Conservation (phyloP, 2,888 invertebrate genomes). For the Leucoma salicis region DNA sequence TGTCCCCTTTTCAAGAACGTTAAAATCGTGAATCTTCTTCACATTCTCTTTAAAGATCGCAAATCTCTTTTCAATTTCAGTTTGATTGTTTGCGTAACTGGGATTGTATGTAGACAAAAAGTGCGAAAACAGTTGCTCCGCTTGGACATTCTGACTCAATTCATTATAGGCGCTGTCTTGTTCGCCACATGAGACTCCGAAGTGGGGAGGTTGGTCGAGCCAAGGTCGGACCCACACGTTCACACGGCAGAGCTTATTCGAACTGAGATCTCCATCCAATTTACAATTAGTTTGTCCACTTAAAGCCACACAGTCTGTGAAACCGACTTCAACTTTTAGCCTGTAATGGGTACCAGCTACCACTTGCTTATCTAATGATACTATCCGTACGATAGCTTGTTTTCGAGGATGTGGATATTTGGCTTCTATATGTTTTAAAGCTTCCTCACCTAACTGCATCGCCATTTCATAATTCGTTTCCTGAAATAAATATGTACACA, state of each 20-base stretch:
- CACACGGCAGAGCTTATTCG: slow-evolving; percentile 63
- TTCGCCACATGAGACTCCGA: slow-evolving; percentile 63
- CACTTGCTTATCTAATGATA: slow-evolving; percentile 65
- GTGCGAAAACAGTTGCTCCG: slow-evolving; percentile 74
- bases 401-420: slow-evolving; percentile 67
- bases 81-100: slow-evolving; percentile 75
- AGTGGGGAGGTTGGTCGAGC: slow-evolving; percentile 61
- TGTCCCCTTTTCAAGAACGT: slow-evolving; percentile 90
- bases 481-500: slow-evolving; percentile 2
- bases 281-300: slow-evolving; percentile 53
- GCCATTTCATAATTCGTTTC: slow-evolving; percentile 41
- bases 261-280: slow-evolving; percentile 34
- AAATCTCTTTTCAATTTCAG: slow-evolving; percentile 85
- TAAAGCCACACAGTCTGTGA: slow-evolving; percentile 64
- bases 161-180: slow-evolving; percentile 50
- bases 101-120: slow-evolving; percentile 83
- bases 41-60: slow-evolving; percentile 90
- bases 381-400: slow-evolving; percentile 64
- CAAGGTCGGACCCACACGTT: slow-evolving; percentile 69
- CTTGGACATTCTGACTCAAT: slow-evolving; percentile 55
- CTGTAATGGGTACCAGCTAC: slow-evolving; percentile 70
- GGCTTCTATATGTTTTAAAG: slow-evolving; percentile 68
- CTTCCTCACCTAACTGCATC: slow-evolving; percentile 54
- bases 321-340: slow-evolving; percentile 69
- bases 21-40: slow-evolving; percentile 86